Evolutionary conservation across 2,888 invertebrate species (phyloP).

Genomic region (Apamea anceps): DNA sequence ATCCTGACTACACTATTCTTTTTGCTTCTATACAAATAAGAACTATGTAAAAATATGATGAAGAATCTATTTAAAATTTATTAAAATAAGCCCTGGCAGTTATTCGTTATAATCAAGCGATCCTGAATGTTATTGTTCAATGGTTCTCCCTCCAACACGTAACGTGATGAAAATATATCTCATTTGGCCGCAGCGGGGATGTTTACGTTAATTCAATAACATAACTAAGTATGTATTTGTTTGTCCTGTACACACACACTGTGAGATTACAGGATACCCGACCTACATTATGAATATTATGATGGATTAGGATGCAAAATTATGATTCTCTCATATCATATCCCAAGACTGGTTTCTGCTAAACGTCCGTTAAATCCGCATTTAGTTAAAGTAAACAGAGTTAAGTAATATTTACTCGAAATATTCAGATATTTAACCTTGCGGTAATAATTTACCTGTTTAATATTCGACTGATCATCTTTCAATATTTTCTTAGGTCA

Average conservation of each 20-base stretch:
- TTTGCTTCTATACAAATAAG: too few relatives aligned
- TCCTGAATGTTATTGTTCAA: background rate
- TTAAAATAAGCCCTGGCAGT: too few relatives aligned
- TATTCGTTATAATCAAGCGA: background rate
- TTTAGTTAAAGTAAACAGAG: conserved; percentile 41
- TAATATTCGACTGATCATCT: conserved; percentile 5
- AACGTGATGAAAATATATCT: background rate
- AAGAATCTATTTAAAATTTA: too few relatives aligned
- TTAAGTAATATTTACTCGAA: conserved; percentile 40
- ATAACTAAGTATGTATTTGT: conserved; percentile 26
- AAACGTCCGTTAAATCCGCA: conserved; percentile 13
- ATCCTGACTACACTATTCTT: too few relatives aligned
- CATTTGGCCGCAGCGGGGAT: background rate
- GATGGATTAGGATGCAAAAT: conserved; percentile 4
- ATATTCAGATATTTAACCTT: conserved; percentile 37
- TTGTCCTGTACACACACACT: conserved; percentile 15
- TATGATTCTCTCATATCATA: conserved; percentile 6
- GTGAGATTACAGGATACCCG: conserved; percentile 6
- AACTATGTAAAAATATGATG: too few relatives aligned
- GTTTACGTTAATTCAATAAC: conserved; percentile 6
- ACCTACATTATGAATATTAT: conserved; percentile 7
- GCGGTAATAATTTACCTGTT: conserved; percentile 25
- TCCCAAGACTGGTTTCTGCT: conserved; percentile 28
- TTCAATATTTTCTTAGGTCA: background rate
- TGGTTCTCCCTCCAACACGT: background rate